phyloP scores from a whole-genome alignment of 92 coral and sea anemone genomes.

The Muricea muricata region DNA sequence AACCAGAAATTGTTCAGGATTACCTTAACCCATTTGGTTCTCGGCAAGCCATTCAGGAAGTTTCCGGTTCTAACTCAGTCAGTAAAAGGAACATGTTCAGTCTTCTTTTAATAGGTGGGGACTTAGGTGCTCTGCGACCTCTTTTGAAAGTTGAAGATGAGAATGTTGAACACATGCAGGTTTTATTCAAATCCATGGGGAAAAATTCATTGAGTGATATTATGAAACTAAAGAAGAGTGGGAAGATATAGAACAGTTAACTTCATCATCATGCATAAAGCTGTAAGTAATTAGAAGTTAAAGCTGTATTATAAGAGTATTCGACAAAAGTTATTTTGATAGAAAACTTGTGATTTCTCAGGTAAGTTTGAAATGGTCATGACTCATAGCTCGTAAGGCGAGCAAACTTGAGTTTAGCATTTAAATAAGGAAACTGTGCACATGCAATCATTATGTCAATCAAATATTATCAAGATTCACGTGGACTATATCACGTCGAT shows the following conservation, averaged over 20 bases:
- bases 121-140: neutral
- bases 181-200: neutral
- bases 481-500: no score
- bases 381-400: no score
- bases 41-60: neutral
- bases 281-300: no score
- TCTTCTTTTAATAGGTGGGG: constrained; percentile 4
- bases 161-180: neutral
- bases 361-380: no score
- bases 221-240: neutral
- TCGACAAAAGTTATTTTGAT: no score
- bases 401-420: no score
- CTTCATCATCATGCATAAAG: no score
- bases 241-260: neutral
- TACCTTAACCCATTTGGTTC: constrained; percentile 4
- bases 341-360: no score
- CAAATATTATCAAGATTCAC: no score
- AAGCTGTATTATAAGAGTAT: no score
- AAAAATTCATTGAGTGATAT: neutral
- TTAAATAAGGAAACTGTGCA: no score
- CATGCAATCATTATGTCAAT: no score
- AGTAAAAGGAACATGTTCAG: neutral
- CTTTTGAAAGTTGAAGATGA: neutral
- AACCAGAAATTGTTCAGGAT: constrained; percentile 9
- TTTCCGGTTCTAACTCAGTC: constrained; percentile 10